Conservation (phyloP, 1,140 invertebrate species). For the Geopemphigus sp. region DNA sequence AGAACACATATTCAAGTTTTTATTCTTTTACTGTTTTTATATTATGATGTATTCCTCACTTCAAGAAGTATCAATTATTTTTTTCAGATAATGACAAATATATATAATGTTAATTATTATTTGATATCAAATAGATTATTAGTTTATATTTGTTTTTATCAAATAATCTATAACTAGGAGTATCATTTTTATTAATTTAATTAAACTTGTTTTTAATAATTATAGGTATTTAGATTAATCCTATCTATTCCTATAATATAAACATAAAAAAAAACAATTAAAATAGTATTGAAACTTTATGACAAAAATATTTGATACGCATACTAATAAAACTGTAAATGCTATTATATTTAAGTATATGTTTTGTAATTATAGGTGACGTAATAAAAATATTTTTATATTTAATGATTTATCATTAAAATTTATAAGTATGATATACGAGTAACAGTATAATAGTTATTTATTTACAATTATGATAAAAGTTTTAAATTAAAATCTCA, state of each 20-base stretch:
- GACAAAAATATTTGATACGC: not conserved
- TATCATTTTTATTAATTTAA: not conserved
- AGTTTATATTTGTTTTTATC: not conserved
- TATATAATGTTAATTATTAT: not conserved
- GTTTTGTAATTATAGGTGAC: not conserved
- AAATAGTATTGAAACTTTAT: not conserved
- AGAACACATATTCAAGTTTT: not conserved
- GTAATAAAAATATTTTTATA: not conserved
- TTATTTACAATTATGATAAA: too few species aligned
- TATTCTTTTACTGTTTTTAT: not conserved
- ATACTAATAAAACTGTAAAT: not conserved
- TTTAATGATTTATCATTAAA: too few species aligned
- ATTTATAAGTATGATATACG: too few species aligned
- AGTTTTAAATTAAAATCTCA: too few species aligned
- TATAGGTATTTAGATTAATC: not conserved
- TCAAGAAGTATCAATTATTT: not conserved
- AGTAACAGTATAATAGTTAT: too few species aligned
- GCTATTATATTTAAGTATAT: not conserved
- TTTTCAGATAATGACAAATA: not conserved
- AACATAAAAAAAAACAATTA: not conserved
- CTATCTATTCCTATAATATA: not conserved
- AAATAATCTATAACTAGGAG: not conserved
- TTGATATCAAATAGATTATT: not conserved
- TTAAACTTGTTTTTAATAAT: not conserved
- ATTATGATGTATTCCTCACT: not conserved